Base-by-base conservation (phyloP, 2,888 invertebrate species). In the Tetramorium bicarinatum region DNA sequence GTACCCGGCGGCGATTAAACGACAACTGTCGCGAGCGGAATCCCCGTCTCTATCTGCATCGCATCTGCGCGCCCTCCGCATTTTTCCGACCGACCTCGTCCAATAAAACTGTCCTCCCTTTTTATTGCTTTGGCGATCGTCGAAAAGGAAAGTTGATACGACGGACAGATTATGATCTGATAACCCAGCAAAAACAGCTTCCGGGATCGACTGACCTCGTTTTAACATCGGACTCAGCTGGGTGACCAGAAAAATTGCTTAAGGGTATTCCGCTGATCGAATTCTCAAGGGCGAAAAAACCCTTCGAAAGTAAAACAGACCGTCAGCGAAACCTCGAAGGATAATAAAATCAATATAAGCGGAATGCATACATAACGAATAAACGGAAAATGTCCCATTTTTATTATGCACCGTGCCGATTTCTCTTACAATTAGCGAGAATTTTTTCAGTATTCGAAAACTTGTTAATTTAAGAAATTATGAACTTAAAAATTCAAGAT, bases 151-250 rank as follows among this genome's bases (percentile, higher is more conserved):
- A 56, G 34, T 47, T 47, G 25, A 34, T 59, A 21, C 47, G 71
- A 79, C 49, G 80, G 84, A 82, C 75, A 87, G 88, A 90, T 89
- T 89, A 89, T 86, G 85, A 85, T 88, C 85, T 84, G 87, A 88
- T 89, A 89, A 89, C 74, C 79, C 74, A 29, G 52, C 25, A 67
- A 21, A 75, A 64, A 62, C 75, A 67, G 54, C 29, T 69, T 29
- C 69, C 54, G 44, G 18, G n/a, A 54, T 18, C 41, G 9, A 29
- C 41, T 77, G 54, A 56, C 69, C 69, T n/a, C 21, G 15, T 54
- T 77, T 77, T 44, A 77, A 56, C 67, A 29, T 54, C 44, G 41
- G 21, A 69, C 15, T 67, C 54, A 34, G 52, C n/a, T 66, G 66
- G 66, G 67, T 38, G 77, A 41, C 29, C 25, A 11, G 59, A 3